Conservation (phyloP, 2,113 vertebrate species). For the Myrmecobius fasciatus region DNA sequence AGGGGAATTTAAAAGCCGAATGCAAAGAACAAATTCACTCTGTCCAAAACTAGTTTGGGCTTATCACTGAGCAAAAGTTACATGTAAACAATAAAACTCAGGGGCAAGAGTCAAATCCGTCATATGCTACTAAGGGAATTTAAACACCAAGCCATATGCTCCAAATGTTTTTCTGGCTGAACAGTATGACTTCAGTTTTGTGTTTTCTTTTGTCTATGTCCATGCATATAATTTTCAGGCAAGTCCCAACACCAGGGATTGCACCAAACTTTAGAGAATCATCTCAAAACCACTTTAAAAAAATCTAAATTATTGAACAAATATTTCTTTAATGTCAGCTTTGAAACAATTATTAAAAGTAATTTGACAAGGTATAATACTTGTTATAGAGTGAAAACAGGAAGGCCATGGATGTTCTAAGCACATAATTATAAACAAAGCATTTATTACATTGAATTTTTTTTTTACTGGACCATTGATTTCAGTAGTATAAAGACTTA, state of each 20-base stretch:
- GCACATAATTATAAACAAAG: constrained; percentile 16
- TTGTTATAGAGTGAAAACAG: constrained; percentile 38
- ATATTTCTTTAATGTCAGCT: constrained; percentile 10
- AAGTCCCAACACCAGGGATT: background rate
- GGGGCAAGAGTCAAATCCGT: background rate
- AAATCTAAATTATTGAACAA: constrained; percentile 35
- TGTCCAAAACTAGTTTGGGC: background rate
- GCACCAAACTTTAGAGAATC: background rate
- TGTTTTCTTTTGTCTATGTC: constrained; percentile 17
- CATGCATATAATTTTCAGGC: background rate
- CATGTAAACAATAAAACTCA: constrained; percentile 31
- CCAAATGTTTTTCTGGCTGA: constrained; percentile 12
- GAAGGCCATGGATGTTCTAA: background rate
- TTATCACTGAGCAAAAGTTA: constrained; percentile 49
- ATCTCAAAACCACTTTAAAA: constrained; percentile 40
- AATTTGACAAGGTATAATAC: constrained; percentile 24
- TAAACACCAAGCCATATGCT: constrained; percentile 34
- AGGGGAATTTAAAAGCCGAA: constrained; percentile 50
- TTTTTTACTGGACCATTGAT: constrained; percentile 19
- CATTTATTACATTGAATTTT: constrained; percentile 7
- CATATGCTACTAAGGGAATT: constrained; percentile 22
- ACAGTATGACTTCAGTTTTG: background rate
- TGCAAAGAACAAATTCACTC: constrained; percentile 1
- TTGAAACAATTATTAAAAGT: constrained; percentile 33
- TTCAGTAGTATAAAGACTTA: constrained; percentile 14